These are phyloP conservation scores for Anolis apletophallus DNA, from an alignment of 2,797 vertebrate genomes.

Conservation along the genomic window DNA sequence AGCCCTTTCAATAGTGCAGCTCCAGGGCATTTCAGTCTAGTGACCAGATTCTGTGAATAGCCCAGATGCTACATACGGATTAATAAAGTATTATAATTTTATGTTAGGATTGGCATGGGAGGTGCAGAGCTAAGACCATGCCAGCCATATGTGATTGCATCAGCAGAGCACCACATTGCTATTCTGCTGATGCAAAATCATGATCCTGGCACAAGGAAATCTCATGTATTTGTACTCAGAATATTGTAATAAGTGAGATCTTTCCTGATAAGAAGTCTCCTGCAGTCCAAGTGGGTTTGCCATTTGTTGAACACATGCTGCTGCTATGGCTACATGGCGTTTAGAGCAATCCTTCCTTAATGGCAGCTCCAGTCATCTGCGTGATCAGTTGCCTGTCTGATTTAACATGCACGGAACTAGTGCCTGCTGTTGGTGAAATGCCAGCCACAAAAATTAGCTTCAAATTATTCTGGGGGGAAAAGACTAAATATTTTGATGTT, in stretches of 20 bases:
- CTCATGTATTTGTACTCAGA: not conserved
- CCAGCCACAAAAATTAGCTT: not conserved
- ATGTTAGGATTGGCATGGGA: not conserved
- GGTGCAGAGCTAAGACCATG: not conserved
- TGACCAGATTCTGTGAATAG: not conserved
- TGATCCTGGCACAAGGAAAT: not conserved
- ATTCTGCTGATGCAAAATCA: not conserved
- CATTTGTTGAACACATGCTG: not conserved
- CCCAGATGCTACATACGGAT: not conserved
- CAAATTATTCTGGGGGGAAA: not conserved
- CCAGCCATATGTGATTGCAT: not conserved
- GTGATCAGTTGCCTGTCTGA: not conserved
- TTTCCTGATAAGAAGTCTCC: slow-evolving; percentile 13
- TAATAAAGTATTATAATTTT: not conserved
- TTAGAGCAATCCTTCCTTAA: not conserved
- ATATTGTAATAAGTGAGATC: slow-evolving; percentile 2
- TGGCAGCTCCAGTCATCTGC: not conserved
- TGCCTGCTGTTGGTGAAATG: not conserved
- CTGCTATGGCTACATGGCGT: not conserved
- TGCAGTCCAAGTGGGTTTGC: not conserved
- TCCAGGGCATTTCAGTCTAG: not conserved
- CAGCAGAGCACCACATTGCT: not conserved
- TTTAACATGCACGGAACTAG: not conserved
- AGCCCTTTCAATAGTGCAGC: not conserved
- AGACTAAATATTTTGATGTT: not conserved